Evolutionary conservation across 2,888 invertebrate genomes (phyloP).

Genomic region (Camptogramma bilineatum): DNA sequence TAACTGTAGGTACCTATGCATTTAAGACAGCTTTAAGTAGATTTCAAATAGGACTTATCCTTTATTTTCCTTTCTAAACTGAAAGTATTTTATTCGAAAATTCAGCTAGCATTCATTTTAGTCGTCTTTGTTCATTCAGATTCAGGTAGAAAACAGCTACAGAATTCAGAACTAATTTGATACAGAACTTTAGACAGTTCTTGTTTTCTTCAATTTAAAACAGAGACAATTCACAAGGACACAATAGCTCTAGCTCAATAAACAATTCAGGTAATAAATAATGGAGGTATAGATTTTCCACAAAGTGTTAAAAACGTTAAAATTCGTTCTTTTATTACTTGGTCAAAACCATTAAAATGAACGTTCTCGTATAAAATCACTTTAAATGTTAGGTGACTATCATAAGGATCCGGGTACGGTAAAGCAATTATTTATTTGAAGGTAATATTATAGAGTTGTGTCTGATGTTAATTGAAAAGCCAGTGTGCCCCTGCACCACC

Average conservation of each 20-base stretch:
- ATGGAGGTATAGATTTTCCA: conserved; percentile 6
- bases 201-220: conserved; percentile 3
- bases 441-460: conserved; percentile 52
- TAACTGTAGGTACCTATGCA: too few species aligned
- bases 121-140: neutral
- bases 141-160: neutral
- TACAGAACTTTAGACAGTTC: neutral
- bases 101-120: neutral
- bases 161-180: neutral
- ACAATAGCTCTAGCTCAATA: neutral
- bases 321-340: conserved; percentile 20
- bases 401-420: conserved; percentile 35
- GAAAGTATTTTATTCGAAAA: neutral
- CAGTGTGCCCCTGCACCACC: conserved; percentile 58
- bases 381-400: conserved; percentile 35
- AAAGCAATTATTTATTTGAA: conserved; percentile 51
- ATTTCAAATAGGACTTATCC: neutral
- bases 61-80: neutral
- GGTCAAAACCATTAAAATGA: conserved; percentile 31
- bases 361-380: conserved; percentile 32
- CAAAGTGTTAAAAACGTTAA: conserved; percentile 5
- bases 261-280: conserved; percentile 9
- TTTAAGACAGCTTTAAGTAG: neutral
- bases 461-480: conserved; percentile 69
- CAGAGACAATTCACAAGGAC: neutral